Evolutionary conservation across 1,140 invertebrate species (phyloP).

Genomic region (Drosophila erecta): DNA sequence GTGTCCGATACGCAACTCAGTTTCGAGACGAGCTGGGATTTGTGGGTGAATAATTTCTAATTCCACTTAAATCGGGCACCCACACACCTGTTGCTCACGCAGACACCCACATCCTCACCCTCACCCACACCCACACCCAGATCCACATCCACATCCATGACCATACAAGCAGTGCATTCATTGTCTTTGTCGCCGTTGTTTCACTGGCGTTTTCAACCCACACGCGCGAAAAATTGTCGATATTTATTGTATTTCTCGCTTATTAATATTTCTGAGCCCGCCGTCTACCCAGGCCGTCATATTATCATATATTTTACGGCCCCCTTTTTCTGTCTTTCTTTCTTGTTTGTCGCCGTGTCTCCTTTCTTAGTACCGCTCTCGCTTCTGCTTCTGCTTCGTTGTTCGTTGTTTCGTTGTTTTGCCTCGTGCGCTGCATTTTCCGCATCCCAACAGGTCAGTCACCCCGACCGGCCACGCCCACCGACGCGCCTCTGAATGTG

Average conservation of each 20-base stretch:
- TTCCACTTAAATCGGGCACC: constrained; percentile 40
- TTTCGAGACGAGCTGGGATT: constrained; percentile 45
- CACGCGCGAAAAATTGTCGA: constrained; percentile 56
- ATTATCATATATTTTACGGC: constrained; percentile 34
- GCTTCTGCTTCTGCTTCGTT: neutral
- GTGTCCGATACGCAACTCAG: constrained; percentile 1
- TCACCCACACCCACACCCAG: neutral
- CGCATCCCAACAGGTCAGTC: constrained; percentile 32
- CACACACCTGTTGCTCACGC: constrained; percentile 33
- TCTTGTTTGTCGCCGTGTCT: constrained; percentile 2
- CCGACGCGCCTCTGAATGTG: constrained; percentile 12
- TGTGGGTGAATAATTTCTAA: constrained; percentile 63
- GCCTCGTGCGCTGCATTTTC: constrained; percentile 18
- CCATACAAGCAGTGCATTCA: constrained; percentile 53
- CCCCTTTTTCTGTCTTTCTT: constrained; percentile 4
- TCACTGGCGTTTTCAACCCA: constrained; percentile 60
- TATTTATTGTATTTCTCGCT: constrained; percentile 75
- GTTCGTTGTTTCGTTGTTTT: neutral
- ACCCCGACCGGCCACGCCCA: constrained; percentile 11
- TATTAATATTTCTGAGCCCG: constrained; percentile 62
- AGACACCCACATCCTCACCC: constrained; percentile 12
- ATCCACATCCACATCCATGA: constrained; percentile 6
- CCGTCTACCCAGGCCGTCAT: constrained; percentile 17
- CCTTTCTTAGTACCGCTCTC: constrained; percentile 10
- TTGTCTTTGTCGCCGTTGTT: constrained; percentile 49